Evolutionary conservation across 2,888 invertebrate species (phyloP).

Genomic region (Polydrusus cervinus): DNA sequence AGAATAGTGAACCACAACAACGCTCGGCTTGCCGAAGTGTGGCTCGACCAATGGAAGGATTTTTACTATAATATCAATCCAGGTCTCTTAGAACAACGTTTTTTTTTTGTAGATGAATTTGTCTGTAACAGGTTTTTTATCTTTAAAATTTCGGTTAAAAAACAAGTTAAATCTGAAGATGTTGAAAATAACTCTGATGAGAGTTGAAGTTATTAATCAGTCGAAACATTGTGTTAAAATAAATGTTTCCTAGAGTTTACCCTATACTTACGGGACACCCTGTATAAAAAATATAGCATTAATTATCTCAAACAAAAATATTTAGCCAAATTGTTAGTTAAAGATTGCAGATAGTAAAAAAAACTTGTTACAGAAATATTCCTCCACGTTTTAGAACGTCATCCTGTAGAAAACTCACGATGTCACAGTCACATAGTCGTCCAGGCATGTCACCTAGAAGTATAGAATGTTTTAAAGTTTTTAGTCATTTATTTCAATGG

Average conservation of each 20-base stretch:
- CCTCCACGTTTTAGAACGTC: neutral
- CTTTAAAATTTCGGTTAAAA: neutral
- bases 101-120: constrained; percentile 5
- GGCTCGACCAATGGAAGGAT: constrained; percentile 99
- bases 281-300: too few species aligned
- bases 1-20: constrained; percentile 99
- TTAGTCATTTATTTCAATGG: neutral
- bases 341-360: neutral
- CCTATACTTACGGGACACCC: too few species aligned
- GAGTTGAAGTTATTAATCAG: too few species aligned
- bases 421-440: constrained; percentile 4
- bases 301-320: too few species aligned
- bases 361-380: constrained; percentile 1
- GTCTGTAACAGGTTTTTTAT: constrained; percentile 15
- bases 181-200: too few species aligned
- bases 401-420: constrained; percentile 13
- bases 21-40: constrained; percentile 97
- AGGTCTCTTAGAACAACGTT: constrained; percentile 75
- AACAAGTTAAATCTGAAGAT: too few species aligned
- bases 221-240: too few species aligned
- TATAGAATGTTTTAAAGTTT: neutral
- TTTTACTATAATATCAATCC: constrained; percentile 99
- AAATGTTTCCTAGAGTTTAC: too few species aligned
- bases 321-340: too few species aligned
- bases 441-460: constrained; percentile 19